Evolutionary conservation across 1,140 invertebrate species (phyloP).

Genomic region (Bilobella aurantiaca): DNA sequence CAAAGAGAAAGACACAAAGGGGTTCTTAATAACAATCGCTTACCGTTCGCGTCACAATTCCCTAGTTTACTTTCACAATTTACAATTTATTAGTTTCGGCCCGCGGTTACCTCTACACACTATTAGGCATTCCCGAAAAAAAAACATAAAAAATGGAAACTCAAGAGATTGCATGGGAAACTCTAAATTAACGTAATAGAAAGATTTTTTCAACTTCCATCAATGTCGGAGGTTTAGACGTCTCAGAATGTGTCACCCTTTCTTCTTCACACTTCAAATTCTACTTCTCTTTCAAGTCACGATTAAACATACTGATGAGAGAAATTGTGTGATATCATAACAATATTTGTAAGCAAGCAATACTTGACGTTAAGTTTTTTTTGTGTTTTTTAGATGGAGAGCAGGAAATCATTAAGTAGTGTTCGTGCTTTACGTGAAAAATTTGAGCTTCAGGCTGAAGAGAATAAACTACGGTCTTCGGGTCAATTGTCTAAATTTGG

Average conservation of each 20-base stretch:
- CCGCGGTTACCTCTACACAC: too few relatives aligned
- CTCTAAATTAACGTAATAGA: too few relatives aligned
- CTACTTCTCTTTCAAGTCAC: background rate
- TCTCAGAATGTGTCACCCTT: background rate
- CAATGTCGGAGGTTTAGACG: background rate
- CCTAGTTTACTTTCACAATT: too few relatives aligned
- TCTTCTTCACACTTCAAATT: background rate
- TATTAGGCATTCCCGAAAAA: too few relatives aligned
- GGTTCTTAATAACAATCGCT: too few relatives aligned
- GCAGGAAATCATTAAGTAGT: background rate
- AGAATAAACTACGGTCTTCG: background rate
- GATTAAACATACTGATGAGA: background rate
- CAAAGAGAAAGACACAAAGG: too few relatives aligned
- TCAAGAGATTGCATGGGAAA: too few relatives aligned
- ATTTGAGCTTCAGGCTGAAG: background rate
- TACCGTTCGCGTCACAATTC: too few relatives aligned
- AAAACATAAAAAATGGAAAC: too few relatives aligned
- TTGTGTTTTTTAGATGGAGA: slow-evolving; percentile 1
- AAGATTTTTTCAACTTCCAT: background rate
- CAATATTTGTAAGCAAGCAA: background rate
- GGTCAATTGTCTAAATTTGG: background rate
- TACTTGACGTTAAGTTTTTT: background rate
- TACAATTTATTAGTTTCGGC: too few relatives aligned
- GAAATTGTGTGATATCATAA: background rate
- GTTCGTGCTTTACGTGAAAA: background rate